A percentile compares a stretch with the other conserved stretches of the same genome.
Evolutionary conservation across 2,888 invertebrate genomes (phyloP).

Genomic region (Agrotis exclamationis): DNA sequence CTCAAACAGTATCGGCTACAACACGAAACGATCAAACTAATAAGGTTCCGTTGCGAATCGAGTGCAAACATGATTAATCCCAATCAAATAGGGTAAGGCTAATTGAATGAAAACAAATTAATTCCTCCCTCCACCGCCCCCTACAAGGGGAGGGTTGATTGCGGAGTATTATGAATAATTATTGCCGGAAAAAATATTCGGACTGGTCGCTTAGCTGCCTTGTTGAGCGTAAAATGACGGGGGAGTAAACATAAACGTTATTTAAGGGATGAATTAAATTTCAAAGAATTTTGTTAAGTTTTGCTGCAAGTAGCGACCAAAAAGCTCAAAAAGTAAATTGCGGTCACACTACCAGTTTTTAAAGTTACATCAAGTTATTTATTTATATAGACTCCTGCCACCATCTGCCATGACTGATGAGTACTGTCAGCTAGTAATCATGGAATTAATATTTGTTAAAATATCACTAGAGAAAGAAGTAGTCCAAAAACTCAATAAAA

Average conservation of each 20-base stretch:
- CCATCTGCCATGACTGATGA: neutral
- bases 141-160: conserved; percentile 21
- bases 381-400: neutral
- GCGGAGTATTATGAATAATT: conserved; percentile 56
- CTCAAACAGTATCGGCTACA: conserved; percentile 38
- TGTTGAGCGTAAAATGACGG: conserved; percentile 21
- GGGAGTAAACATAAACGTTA: conserved; percentile 1
- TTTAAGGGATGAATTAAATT: conserved; percentile 20
- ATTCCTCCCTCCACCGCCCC: conserved; percentile 21
- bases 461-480: too few species aligned
- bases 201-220: conserved; percentile 38
- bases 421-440: too few species aligned
- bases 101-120: conserved; percentile 71
- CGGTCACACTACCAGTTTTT: neutral
- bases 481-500: too few species aligned
- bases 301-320: neutral
- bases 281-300: neutral
- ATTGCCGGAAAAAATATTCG: conserved; percentile 45
- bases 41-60: conserved; percentile 61
- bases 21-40: conserved; percentile 42
- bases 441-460: too few species aligned
- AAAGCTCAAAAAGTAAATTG: neutral
- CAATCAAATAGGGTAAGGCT: conserved; percentile 66
- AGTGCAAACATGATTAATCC: conserved; percentile 63
- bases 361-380: neutral